Evolutionary conservation across 2,113 vertebrate species (phyloP).

Genomic region (Vulpes ferrilata): DNA sequence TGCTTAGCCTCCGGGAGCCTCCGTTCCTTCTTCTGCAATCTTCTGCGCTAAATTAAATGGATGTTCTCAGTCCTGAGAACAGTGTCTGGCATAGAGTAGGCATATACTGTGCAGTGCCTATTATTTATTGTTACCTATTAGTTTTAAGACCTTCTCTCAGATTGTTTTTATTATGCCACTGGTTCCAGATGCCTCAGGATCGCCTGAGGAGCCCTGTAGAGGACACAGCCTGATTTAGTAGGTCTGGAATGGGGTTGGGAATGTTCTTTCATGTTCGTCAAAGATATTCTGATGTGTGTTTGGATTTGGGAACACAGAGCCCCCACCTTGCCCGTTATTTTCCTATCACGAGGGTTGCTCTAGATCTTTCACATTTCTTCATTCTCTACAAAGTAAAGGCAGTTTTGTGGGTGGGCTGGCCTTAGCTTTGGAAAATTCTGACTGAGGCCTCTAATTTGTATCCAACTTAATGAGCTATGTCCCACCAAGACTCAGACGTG

Average conservation of each 20-base stretch:
- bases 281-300: neutral
- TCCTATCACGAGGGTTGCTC: neutral
- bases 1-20: neutral
- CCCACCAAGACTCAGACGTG: neutral
- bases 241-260: neutral
- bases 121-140: neutral
- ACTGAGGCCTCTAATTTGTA: neutral
- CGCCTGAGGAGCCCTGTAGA: neutral
- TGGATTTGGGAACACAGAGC: neutral
- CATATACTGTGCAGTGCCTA: accelerated
- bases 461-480: neutral
- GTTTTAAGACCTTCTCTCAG: neutral
- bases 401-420: neutral
- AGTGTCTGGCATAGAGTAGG: neutral
- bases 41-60: neutral
- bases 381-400: neutral
- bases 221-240: neutral
- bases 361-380: neutral
- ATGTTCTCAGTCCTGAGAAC: neutral
- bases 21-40: neutral
- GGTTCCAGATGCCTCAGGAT: neutral
- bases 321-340: neutral
- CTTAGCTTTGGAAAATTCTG: neutral
- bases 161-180: neutral
- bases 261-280: neutral